Evolutionary conservation across 2,113 vertebrate genomes (phyloP).

Genomic region (Todiramphus chloris): DNA sequence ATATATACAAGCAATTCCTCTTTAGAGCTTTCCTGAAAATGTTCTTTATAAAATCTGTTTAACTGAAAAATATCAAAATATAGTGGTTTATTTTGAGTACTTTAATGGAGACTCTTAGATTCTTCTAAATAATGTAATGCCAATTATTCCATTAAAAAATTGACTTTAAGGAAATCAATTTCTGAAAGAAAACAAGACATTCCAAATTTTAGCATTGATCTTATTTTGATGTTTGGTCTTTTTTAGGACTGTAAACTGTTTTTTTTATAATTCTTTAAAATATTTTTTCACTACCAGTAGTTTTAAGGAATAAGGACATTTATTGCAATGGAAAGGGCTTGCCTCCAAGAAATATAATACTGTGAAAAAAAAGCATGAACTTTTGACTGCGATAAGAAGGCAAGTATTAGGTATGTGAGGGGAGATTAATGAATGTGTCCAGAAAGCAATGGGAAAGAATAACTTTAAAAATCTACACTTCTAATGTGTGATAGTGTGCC

Average conservation of each 20-base stretch:
- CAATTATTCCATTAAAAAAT: neutral
- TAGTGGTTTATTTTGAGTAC: neutral
- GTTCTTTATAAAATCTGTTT: neutral
- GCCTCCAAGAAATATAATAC: neutral
- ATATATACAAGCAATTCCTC: neutral
- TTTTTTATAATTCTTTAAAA: neutral
- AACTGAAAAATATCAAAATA: neutral
- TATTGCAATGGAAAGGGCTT: neutral
- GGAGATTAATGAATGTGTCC: neutral
- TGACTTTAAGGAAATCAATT: neutral
- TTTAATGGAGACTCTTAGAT: neutral
- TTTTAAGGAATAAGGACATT: neutral
- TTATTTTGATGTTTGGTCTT: neutral
- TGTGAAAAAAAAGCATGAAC: neutral
- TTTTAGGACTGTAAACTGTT: neutral
- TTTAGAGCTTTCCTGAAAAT: neutral
- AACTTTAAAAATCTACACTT: neutral
- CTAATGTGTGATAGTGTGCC: neutral
- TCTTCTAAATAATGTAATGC: neutral
- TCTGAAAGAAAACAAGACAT: neutral
- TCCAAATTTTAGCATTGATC: neutral
- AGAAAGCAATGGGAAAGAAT: neutral
- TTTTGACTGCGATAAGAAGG: neutral
- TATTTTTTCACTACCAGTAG: neutral
- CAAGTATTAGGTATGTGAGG: neutral